Evolutionary conservation across 2,888 invertebrate species (phyloP), one percentile per base, ranked within the genome.

Genomic region (Xestia ashworthii): DNA sequence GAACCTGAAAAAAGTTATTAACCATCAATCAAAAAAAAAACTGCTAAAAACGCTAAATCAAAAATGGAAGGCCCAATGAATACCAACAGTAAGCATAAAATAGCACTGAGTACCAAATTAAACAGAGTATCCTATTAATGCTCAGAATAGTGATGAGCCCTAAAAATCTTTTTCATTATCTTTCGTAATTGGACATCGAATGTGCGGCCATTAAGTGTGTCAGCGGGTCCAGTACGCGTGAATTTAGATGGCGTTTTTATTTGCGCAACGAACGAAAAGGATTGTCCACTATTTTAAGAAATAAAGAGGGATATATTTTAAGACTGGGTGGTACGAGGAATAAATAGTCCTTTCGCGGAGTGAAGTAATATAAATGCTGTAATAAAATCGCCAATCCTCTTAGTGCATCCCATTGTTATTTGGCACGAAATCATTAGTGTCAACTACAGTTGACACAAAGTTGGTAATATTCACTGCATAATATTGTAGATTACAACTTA

Each of bases 161-260:
- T 68, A 76, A 75, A 82, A 75, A 90, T 88, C 87, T 91, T 88
- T 89, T 84, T 67, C 82, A 86, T 89, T 90, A 88, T 91, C 89
- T 81, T 81, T 87, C 82, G 88, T 93, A 91, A 93, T 93, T 93
- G 90, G 89, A 91, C 88, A 88, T 89, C 80, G 88, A 90, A 90
- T 86, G 86, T 75, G 85, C 82, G 82, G 89, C 90, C 93, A 91
- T 94, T 94, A 92, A 91, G 89, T 88, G 83, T 85, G 89, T 70
- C 82, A 60, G 71, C 76, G 50, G 80, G 84, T 81, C 88, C 76
- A 78, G 79, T 76, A 76, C 85, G 80, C 85, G 83, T 88, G 89
- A 91, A 93, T 94, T 93, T 91, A 93, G 90, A 92, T 91, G 88
- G 87, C 87, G 82, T 91, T 93, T 93, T 94, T 93, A 93, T 94